Base-by-base conservation (phyloP, 2,113 vertebrate genomes). In the Callopanchax toddi region DNA sequence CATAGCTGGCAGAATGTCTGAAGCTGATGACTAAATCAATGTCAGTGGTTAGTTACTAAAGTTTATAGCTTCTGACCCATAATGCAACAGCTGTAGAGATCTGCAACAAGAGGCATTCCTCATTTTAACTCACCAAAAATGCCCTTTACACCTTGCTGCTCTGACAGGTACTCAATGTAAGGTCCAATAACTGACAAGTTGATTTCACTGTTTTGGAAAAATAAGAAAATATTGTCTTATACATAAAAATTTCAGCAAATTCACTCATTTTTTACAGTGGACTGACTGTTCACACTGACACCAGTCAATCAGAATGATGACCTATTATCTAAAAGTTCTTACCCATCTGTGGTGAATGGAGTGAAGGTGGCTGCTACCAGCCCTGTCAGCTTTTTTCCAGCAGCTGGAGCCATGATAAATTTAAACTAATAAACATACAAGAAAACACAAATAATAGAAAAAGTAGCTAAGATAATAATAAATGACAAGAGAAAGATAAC, bases 301-400 rank as follows among this genome's bases (percentile, higher is more conserved):
- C 32, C 26, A 13, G 4, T n/a, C n/a, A 18, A 2, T 11, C 11
- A 32, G 17, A 7, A 26, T 11, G 5, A 51, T 11, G 49, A 29
- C 4, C 2, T 2, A 11, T 5, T 40, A 48, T 25, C 1, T 29
- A 0, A 25, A 9, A 2, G n/a, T 23, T 17, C 82, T 92, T 90
- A 99, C 97, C 94, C 93, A 39, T 94, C 54, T 2, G 86, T 20
- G 3, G 92, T 96, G 81, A 99, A 91, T 0, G 97, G 97, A 7
- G 96, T 97, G 71, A 99, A 83, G 1, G 96, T 93, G 16, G 97
- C 97, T 32, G 97, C 96, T 29, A 98, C 89, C 3, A 98, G 92
- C 32, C 96, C 96, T 9, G 79, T 87, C 20, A 95, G 74, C 45
- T 89, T 95, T 78, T 87, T 87, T 17, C 72, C 87, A 1, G 25